A percentile compares a stretch with the other conserved stretches of the same genome.
phyloP scores from a whole-genome alignment of 2,113 vertebrate species.

The Phalacrocorax brasilianus region DNA sequence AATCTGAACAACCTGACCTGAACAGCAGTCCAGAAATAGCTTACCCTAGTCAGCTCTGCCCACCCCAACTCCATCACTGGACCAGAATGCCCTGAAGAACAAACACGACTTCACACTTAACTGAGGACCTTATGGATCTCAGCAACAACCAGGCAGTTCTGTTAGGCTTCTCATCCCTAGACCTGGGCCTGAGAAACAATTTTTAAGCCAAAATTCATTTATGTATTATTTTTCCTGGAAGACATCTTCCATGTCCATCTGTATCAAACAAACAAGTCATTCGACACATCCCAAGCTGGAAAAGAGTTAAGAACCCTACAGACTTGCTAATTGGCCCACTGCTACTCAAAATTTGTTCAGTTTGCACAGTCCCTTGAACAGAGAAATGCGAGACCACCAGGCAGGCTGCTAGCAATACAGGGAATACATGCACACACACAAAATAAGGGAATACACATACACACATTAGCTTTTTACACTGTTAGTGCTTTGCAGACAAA shows the following conservation, averaged over 20 bases:
- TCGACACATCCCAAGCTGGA: neutral
- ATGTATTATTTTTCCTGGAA: neutral
- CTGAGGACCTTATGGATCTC: neutral
- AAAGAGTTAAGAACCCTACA: neutral
- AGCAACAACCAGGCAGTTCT: neutral
- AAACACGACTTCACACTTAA: neutral
- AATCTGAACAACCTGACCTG: too few relatives aligned
- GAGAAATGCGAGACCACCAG: neutral
- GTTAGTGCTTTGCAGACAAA: neutral
- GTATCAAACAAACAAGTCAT: neutral
- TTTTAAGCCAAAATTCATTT: neutral
- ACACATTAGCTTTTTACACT: neutral
- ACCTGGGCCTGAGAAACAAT: neutral
- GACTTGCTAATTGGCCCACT: neutral
- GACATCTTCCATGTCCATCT: neutral
- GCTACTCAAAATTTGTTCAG: neutral
- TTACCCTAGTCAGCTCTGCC: neutral
- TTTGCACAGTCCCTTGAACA: neutral
- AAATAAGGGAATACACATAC: neutral
- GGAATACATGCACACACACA: too few relatives aligned
- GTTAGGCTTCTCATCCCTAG: neutral
- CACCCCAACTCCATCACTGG: neutral
- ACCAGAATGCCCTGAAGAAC: neutral
- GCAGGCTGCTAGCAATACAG: neutral
- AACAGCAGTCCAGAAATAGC: neutral